Percentiles rank a stretch among this genome's conserved stretches.
phyloP scores from a whole-genome alignment of 2,113 vertebrate species.

The Oplegnathus fasciatus region DNA sequence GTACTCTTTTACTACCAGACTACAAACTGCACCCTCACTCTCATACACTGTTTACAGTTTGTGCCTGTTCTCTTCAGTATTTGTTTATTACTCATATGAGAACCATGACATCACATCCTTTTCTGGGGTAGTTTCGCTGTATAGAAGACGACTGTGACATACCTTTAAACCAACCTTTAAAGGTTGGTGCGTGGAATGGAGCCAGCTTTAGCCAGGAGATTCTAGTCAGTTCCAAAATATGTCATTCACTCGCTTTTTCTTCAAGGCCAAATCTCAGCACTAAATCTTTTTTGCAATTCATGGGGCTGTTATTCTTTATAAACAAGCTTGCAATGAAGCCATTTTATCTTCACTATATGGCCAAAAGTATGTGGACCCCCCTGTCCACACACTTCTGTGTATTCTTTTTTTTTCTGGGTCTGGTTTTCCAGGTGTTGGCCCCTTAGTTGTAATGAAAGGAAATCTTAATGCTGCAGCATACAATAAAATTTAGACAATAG shows the following conservation, averaged over 20 bases:
- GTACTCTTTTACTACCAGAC: not conserved
- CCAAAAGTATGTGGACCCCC: not conserved
- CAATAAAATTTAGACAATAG: too few relatives aligned
- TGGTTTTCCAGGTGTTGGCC: too few relatives aligned
- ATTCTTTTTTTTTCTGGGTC: too few relatives aligned
- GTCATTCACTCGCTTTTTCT: not conserved
- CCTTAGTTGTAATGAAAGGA: too few relatives aligned
- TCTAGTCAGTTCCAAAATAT: not conserved
- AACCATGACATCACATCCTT: too few relatives aligned
- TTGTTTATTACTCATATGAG: too few relatives aligned
- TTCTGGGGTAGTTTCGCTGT: too few relatives aligned
- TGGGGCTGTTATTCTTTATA: not conserved
- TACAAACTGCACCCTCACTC: not conserved
- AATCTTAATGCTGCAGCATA: too few relatives aligned
- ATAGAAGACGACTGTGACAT: not conserved
- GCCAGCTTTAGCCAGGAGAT: not conserved
- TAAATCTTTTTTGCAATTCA: not conserved
- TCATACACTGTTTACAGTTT: not conserved
- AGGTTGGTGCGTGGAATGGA: not conserved
- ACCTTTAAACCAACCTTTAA: not conserved
- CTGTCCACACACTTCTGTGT: too few relatives aligned
- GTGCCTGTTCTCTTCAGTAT: too few relatives aligned
- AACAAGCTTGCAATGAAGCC: not conserved
- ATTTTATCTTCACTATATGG: not conserved
- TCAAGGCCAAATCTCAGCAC: not conserved